A percentile compares a stretch with the other conserved stretches of the same genome.
phyloP scores from a whole-genome alignment of 2,888 invertebrate species.

The Diloba caeruleocephala region DNA sequence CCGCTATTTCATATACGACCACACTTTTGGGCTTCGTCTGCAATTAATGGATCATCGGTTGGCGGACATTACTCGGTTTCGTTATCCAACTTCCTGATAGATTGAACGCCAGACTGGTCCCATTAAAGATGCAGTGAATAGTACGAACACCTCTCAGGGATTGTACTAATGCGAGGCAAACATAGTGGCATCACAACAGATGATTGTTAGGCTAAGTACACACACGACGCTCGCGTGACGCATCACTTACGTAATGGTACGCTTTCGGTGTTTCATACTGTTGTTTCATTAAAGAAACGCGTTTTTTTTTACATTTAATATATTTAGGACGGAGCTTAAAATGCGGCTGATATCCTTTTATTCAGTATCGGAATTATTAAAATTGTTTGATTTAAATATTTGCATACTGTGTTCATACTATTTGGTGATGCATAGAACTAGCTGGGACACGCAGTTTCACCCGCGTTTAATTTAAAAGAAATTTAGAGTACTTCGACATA shows the following conservation, averaged over 20 bases:
- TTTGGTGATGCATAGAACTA: too few relatives aligned
- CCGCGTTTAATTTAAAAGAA: too few relatives aligned
- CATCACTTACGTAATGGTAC: conserved; percentile 42
- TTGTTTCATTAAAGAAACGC: neutral
- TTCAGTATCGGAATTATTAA: too few relatives aligned
- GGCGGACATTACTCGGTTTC: neutral
- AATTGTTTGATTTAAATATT: too few relatives aligned
- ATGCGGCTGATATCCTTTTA: too few relatives aligned
- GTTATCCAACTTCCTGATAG: conserved; percentile 11
- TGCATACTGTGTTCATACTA: too few relatives aligned
- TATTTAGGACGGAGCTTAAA: too few relatives aligned
- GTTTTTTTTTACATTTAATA: too few relatives aligned
- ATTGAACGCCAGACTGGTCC: neutral
- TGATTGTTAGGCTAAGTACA: conserved; percentile 20
- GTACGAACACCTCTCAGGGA: conserved; percentile 7
- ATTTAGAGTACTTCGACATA: too few relatives aligned
- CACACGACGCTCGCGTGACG: conserved; percentile 35
- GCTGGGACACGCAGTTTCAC: too few relatives aligned
- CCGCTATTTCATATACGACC: neutral
- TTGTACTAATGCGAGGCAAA: conserved; percentile 33
- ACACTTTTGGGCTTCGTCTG: conserved; percentile 2
- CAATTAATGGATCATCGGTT: neutral
- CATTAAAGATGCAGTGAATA: conserved; percentile 6
- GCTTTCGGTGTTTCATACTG: conserved; percentile 25
- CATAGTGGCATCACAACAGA: conserved; percentile 11